phyloP scores from a whole-genome alignment of 2,113 vertebrate species.

The Spea bombifrons region DNA sequence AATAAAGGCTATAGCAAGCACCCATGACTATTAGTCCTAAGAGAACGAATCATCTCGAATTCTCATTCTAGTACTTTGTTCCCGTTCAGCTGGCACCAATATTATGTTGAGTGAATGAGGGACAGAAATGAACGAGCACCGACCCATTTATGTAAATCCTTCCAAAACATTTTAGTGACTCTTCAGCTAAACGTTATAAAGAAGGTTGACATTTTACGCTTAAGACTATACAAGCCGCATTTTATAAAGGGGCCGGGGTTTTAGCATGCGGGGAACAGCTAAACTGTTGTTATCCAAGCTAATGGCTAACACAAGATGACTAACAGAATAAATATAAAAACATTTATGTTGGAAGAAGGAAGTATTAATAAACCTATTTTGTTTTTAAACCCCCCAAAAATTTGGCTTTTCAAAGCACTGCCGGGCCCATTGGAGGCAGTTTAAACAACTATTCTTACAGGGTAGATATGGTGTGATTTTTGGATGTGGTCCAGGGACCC shows the following conservation, averaged over 20 bases:
- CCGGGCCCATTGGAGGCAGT: conserved; percentile 50
- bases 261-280: conserved; percentile 49
- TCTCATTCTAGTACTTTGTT: background rate
- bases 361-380: conserved; percentile 64
- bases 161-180: conserved; percentile 10
- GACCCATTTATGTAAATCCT: background rate
- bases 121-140: background rate
- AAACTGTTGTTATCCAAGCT: conserved; percentile 52
- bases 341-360: conserved; percentile 66
- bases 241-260: conserved; percentile 45
- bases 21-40: too few relatives aligned
- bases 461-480: conserved; percentile 67
- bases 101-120: background rate
- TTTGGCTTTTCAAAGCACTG: conserved; percentile 55
- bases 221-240: conserved; percentile 18
- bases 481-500: conserved; percentile 67
- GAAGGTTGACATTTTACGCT: conserved; percentile 24
- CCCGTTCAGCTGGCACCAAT: background rate
- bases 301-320: conserved; percentile 56
- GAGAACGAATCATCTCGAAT: too few relatives aligned
- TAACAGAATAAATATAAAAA: conserved; percentile 64
- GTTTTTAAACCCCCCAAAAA: conserved; percentile 55
- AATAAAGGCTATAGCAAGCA: too few relatives aligned
- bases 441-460: conserved; percentile 60
- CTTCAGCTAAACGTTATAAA: conserved; percentile 44